phyloP scores from a whole-genome alignment of 2,113 vertebrate species.

The Mobula hypostoma region DNA sequence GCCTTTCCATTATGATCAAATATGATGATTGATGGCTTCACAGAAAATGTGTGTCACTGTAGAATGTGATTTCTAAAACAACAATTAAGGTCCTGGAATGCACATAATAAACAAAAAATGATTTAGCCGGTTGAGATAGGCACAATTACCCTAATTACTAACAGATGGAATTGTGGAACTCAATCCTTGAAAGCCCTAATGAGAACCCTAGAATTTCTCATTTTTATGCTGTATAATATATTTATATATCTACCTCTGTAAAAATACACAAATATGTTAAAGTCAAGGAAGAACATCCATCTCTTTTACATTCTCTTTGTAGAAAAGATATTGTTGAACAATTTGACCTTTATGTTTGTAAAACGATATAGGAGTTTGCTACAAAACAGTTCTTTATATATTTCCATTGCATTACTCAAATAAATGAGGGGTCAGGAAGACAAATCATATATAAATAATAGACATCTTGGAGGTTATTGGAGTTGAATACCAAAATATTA shows the following conservation, averaged over 20 bases:
- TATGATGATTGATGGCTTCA: neutral
- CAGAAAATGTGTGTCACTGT: neutral
- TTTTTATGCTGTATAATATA: neutral
- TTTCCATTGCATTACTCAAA: neutral
- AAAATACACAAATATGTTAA: neutral
- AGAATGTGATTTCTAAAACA: slow-evolving; percentile 5
- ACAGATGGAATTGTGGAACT: neutral
- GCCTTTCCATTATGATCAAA: neutral
- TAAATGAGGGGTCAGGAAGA: neutral
- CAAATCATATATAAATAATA: neutral
- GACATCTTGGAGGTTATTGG: neutral
- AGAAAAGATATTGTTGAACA: neutral
- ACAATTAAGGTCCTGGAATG: neutral
- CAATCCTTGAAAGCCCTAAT: neutral
- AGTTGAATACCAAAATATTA: neutral
- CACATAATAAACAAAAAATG: neutral
- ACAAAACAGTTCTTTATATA: neutral
- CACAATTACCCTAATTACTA: neutral
- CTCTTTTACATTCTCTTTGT: neutral
- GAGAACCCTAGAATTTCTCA: neutral
- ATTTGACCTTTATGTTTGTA: neutral
- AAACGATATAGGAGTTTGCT: neutral
- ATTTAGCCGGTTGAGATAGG: neutral
- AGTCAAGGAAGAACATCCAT: neutral
- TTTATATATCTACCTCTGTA: neutral